A percentile compares a stretch with the other conserved stretches of the same genome.
Evolutionary conservation across 2,888 invertebrate genomes (phyloP).

Genomic region (Sycophila texana): DNA sequence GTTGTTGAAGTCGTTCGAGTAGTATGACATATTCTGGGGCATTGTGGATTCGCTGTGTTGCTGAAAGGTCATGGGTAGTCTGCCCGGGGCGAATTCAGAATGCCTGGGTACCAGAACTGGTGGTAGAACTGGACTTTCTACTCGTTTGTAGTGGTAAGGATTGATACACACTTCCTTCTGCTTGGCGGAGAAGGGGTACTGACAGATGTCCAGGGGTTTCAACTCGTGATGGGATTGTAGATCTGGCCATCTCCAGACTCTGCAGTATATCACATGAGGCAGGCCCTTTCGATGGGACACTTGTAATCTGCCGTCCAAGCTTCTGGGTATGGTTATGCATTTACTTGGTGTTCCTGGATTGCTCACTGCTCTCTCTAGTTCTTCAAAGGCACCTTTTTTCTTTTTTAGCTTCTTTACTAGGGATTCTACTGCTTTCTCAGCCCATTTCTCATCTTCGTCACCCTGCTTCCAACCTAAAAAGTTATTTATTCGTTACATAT

Average conservation of each 20-base stretch:
- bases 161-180: conserved; percentile 60
- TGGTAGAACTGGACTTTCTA: conserved; percentile 56
- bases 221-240: conserved; percentile 60
- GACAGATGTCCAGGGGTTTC: conserved; percentile 55
- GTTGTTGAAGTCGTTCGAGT: conserved; percentile 86
- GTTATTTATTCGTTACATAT: not conserved
- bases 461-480: conserved; percentile 80
- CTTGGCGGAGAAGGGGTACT: conserved; percentile 56
- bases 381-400: conserved; percentile 94
- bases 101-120: conserved; percentile 98
- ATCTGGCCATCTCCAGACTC: conserved; percentile 67
- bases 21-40: conserved; percentile 95
- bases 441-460: conserved; percentile 89
- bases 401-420: conserved; percentile 96
- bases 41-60: conserved; percentile 90
- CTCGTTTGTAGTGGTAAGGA: conserved; percentile 60
- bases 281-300: conserved; percentile 80
- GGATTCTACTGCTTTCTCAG: conserved; percentile 97
- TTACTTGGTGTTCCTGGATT: conserved; percentile 78
- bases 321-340: conserved; percentile 81
- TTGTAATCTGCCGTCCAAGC: conserved; percentile 78
- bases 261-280: conserved; percentile 79
- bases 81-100: conserved; percentile 95
- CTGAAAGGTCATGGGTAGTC: conserved; percentile 90
- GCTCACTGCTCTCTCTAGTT: conserved; percentile 79